Base-by-base conservation (phyloP, 2,113 vertebrate species). In the Ramphastos sulfuratus region DNA sequence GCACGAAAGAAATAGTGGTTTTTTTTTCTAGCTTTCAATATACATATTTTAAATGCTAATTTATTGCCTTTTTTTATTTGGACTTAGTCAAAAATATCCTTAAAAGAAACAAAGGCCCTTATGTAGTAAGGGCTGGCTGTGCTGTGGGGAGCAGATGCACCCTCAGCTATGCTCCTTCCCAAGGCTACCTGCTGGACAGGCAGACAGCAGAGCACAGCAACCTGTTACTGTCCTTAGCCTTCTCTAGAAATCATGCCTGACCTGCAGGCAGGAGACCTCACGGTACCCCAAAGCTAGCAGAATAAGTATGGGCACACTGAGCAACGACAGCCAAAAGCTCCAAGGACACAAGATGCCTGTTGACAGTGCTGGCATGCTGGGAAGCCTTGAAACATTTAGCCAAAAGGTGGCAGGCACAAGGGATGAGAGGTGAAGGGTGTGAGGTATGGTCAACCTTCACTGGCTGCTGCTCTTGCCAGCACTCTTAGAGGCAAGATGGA, bases 111-210 rank as follows among this genome's bases (percentile, higher is more conserved):
- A 75, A 28, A 30, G 7, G 7, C 30, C 72, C 21, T 25, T 61
- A 0, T 5, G 9, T 3, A 78, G 35, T 10, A 74, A 30, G 61
- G 58, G 12, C 23, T 87, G 66, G 24, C 18, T 46, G 12, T 46
- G 54, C 78, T 52, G 48, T 12, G 3, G 48, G 60, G 20, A 59
- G 24, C 37, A 39, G 50, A 73, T 21, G 16, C 23, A 12, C 15
- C 9, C 8, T 8, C 48, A 42, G 9, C 28, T n/a, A 16, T 56
- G 31, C 27, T 39, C 10, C 8, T 12, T 37, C 66, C 50, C 7
- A 1, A 48, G 52, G 11, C 13, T 33, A 33, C 3, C 39, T 1
- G 1, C n/a, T 0, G 7, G 48, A 20, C 35, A 37, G 31, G 12
- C 30, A 63, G 44, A 15, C 30, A 55, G 20, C 56, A 64, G 27